Conservation (phyloP, 2,888 invertebrate genomes). For the Orthosia incerta region DNA sequence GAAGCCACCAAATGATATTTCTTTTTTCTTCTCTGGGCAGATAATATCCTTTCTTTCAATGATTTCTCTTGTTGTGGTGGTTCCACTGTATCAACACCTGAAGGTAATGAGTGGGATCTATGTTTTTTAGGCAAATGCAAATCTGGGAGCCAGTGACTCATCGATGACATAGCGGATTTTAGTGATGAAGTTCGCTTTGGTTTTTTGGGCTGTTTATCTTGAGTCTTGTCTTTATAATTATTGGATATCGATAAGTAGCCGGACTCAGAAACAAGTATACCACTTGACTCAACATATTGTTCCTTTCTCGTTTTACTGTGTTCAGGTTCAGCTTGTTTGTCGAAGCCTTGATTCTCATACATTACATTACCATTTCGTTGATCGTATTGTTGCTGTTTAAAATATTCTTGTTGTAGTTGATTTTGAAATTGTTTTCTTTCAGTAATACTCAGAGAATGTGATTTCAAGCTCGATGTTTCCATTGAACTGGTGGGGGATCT, state of each 20-base stretch:
- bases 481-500: slow-evolving; percentile 92
- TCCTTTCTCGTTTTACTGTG: slow-evolving; percentile 83
- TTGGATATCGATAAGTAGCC: slow-evolving; percentile 94
- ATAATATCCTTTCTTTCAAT: slow-evolving; percentile 86
- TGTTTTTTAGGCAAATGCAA: slow-evolving; percentile 94
- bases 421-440: slow-evolving; percentile 91
- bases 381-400: slow-evolving; percentile 90
- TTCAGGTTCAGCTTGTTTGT: slow-evolving; percentile 79
- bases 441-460: slow-evolving; percentile 90
- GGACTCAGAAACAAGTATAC: slow-evolving; percentile 94
- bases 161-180: slow-evolving; percentile 95
- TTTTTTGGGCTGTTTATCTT: slow-evolving; percentile 92
- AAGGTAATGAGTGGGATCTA: slow-evolving; percentile 95
- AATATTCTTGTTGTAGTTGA: slow-evolving; percentile 90
- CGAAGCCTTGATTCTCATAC: slow-evolving; percentile 82
- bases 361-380: slow-evolving; percentile 87
- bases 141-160: slow-evolving; percentile 95
- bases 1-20: slow-evolving; percentile 95
- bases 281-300: slow-evolving; percentile 85
- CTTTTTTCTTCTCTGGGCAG: slow-evolving; percentile 93
- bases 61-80: slow-evolving; percentile 87
- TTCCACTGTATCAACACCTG: slow-evolving; percentile 92
- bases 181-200: slow-evolving; percentile 94
- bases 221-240: slow-evolving; percentile 90
- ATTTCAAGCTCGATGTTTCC: slow-evolving; percentile 90